Conservation (phyloP, 2,888 invertebrate species). For the Oxyteleia sp. region DNA sequence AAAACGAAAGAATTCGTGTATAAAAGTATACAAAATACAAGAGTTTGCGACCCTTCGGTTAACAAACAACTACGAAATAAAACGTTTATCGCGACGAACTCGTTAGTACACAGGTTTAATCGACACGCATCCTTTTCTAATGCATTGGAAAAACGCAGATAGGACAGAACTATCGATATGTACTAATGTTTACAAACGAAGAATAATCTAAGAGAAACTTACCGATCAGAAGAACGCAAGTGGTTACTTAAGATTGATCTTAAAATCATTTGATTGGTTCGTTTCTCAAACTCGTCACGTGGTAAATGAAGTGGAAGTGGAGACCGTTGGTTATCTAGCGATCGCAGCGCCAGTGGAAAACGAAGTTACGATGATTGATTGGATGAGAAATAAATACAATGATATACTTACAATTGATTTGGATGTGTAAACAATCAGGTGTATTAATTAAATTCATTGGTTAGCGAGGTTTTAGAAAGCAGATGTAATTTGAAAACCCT, state of each 20-base stretch:
- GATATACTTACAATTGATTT: background rate
- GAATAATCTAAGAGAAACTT: constrained; percentile 39
- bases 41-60: constrained; percentile 19
- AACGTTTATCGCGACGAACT: background rate
- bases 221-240: background rate
- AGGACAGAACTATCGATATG: constrained; percentile 40
- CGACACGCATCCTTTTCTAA: constrained; percentile 13
- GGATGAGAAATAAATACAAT: background rate
- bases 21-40: constrained; percentile 67
- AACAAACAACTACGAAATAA: constrained; percentile 26
- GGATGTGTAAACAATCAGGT: too few relatives aligned
- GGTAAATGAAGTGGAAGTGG: background rate
- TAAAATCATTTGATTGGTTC: constrained; percentile 31
- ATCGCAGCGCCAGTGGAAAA: background rate
- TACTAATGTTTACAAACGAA: constrained; percentile 41
- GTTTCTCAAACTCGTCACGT: constrained; percentile 43
- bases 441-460: too few relatives aligned
- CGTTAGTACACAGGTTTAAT: constrained; percentile 33
- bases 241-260: constrained; percentile 14
- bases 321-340: background rate
- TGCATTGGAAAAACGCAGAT: constrained; percentile 15
- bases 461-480: too few relatives aligned
- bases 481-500: background rate
- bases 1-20: constrained; percentile 48
- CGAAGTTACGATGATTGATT: background rate